Evolutionary conservation across 1,140 invertebrate genomes (phyloP), one percentile per base, ranked within the genome.

Genomic region (Schlechtendalia chinensis): DNA sequence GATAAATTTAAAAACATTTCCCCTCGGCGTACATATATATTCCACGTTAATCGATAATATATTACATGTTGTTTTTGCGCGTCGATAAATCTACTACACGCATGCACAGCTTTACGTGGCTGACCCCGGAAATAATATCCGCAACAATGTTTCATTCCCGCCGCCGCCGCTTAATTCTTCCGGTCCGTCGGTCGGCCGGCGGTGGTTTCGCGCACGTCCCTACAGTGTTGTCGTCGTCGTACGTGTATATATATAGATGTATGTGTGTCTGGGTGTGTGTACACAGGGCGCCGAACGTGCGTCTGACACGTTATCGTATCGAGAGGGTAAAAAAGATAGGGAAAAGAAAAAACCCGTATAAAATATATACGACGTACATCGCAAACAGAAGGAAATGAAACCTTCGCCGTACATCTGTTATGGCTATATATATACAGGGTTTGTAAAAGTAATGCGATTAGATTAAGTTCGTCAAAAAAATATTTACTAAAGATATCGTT

Each of bases 121-220:
- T 17, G 47, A 19, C 5, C 50, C 69, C 69, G 69, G 69, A 72
- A 72, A 72, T 53, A 29, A 72, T n/a, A 72, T 54, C 24, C 24
- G 6, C 16, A 72, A 72, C 69, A 72, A 54, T 72, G 69, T 54
- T 54, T 72, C 50, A 72, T 72, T 47, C 69, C 50, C 27, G 12
- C 12, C 22, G 10, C 50, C 17, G 10, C 24, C 24, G 24, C 16
- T 17, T 53, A 72, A 72, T 72, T 72, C 69, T 54, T 72, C 69
- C 69, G 50, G 69, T 72, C 69, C 47, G 17, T n/a, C 17, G 16
- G 45, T n/a, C 14, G 22, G 6, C n/a, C 6, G 1, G 10, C 0
- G n/a, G 14, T 5, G 67, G 45, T 4, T 39, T 39, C 32, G 32
- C 8, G 32, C 3, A 14, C 19, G n/a, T 59, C n/a, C 11, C 1